phyloP scores from a whole-genome alignment of 1,140 invertebrate genomes.

The Ditylenchus dipsaci region DNA sequence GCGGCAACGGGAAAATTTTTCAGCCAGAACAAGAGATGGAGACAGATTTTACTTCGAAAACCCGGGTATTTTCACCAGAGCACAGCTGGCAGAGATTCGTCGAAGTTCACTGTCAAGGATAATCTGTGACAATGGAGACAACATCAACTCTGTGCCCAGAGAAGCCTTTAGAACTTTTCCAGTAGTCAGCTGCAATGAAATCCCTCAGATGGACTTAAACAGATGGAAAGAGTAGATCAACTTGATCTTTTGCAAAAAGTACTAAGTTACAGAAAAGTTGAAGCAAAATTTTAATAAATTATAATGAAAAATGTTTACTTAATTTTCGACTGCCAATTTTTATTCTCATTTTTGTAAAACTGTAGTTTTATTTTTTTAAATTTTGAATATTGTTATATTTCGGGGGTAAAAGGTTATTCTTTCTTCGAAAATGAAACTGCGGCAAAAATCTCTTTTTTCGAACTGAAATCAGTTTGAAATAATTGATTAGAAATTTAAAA shows the following conservation, averaged over 20 bases:
- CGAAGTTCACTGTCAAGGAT: conserved; percentile 82
- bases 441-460: too few species aligned
- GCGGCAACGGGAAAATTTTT: too few species aligned
- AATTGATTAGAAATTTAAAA: too few species aligned
- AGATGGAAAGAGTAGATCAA: conserved; percentile 51
- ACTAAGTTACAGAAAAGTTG: too few species aligned
- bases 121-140: conserved; percentile 80
- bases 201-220: conserved; percentile 54
- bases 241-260: too few species aligned
- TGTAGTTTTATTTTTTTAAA: neutral
- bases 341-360: neutral
- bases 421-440: too few species aligned
- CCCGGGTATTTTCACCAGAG: conserved; percentile 59
- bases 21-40: conserved; percentile 63
- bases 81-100: conserved; percentile 81
- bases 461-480: too few species aligned
- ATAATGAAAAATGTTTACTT: neutral
- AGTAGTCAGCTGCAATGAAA: conserved; percentile 51
- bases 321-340: neutral
- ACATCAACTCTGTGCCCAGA: conserved; percentile 64
- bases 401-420: too few species aligned
- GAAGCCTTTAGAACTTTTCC: conserved; percentile 62
- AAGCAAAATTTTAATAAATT: too few species aligned
- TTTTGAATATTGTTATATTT: neutral
- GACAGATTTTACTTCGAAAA: conserved; percentile 60